Percentiles rank a stretch among this genome's conserved stretches.
phyloP scores from a whole-genome alignment of 2,797 vertebrate genomes.

The Sebastes variabilis region DNA sequence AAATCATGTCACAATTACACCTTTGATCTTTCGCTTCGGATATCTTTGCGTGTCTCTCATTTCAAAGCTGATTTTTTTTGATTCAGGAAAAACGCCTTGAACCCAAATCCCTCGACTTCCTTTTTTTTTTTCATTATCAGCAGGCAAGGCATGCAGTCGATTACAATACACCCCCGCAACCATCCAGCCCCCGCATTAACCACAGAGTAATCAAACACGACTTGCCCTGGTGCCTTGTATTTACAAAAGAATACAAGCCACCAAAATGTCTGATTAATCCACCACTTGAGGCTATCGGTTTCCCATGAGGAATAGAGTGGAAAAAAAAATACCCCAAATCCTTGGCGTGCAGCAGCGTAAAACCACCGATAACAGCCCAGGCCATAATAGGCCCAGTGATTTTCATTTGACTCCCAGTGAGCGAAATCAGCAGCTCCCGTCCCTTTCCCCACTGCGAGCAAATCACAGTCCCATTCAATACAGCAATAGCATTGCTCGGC shows the following conservation, averaged over 20 bases:
- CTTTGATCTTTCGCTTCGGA: slow-evolving; percentile 24
- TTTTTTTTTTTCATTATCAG: slow-evolving; percentile 28
- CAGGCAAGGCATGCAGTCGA: slow-evolving; percentile 40
- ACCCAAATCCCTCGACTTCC: slow-evolving; percentile 38
- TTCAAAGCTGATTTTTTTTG: slow-evolving; percentile 41
- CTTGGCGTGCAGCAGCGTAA: slow-evolving; percentile 46
- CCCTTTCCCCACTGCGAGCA: slow-evolving; percentile 54
- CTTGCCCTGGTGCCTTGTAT: slow-evolving; percentile 56
- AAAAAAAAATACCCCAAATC: slow-evolving; percentile 15
- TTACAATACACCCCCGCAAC: slow-evolving; percentile 51
- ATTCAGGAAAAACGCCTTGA: slow-evolving; percentile 43
- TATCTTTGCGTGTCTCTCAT: slow-evolving; percentile 1
- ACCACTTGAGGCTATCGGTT: slow-evolving; percentile 61
- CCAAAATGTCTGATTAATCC: slow-evolving; percentile 73
- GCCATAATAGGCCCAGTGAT: slow-evolving; percentile 67
- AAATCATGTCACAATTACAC: slow-evolving; percentile 31
- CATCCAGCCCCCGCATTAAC: slow-evolving; percentile 48
- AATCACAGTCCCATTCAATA: slow-evolving; percentile 60
- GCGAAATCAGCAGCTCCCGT: slow-evolving; percentile 64
- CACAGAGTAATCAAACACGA: slow-evolving; percentile 70
- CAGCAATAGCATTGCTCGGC: slow-evolving; percentile 40
- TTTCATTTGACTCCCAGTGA: slow-evolving; percentile 76
- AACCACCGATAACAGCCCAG: slow-evolving; percentile 53
- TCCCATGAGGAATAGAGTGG: slow-evolving; percentile 44
- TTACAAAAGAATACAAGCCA: slow-evolving; percentile 60